Base-by-base conservation (phyloP, 2,888 invertebrate genomes). In the Platynereis dumerilii region DNA sequence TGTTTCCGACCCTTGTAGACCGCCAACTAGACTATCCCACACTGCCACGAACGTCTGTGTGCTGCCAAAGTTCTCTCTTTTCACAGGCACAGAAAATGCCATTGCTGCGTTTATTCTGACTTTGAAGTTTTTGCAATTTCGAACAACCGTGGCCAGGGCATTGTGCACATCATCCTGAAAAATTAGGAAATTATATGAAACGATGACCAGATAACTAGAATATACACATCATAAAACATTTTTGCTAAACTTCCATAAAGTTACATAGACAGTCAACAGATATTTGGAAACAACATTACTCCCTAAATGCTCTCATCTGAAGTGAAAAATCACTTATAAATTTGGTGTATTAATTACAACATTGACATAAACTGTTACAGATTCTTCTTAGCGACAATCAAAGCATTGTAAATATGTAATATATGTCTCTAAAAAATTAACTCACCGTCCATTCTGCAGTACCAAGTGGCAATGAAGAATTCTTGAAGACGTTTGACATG, bases 71-170 rank as follows among this genome's bases (percentile, higher is more conserved):
- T 88, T 86, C 28, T 84, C 74, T n/a, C 92, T 86, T 81, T 78
- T n/a, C 89, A 88, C 65, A 88, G 88, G 15, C 88, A 88, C 67
- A 1, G 82, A 75, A 39, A 95, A 81, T 0, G 94, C 93, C 64
- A 88, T 86, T 0, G 92, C 91, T 1, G 94, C 94, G 83, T 92
- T 94, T 66, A 92, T 93, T 34, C 94, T 89, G 5, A 95, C 95
- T 87, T 95, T 95, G 73, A 94, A 91, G 82, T 94, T 94, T 64
- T 89, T 88, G 81, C 91, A 92, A 68, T 89, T 88, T 58, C 89
- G 88, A 0, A 92, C 89, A 22, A 92, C 80, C 2, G 83, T 86
- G 69, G 88, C 89, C 3, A 94, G 74, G 15, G 88, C 87, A 17
- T 87, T 85, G 74, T 91, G 90, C 0, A 92, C 88, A 71, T 87